Evolutionary conservation across 2,888 invertebrate species (phyloP).

Genomic region (Rhamphomyia laevipes): DNA sequence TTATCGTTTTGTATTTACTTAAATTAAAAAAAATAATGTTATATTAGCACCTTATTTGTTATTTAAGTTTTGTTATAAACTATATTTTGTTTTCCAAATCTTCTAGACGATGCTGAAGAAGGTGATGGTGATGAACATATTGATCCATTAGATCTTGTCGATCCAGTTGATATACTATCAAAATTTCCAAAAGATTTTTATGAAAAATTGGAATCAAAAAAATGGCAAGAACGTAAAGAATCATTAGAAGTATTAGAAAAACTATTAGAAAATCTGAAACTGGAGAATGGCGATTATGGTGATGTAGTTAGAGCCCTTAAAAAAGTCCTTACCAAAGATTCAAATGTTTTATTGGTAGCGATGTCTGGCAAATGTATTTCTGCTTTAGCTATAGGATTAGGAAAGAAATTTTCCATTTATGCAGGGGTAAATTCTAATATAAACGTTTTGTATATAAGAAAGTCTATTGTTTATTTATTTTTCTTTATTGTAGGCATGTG

Average conservation of each 20-base stretch:
- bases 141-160: conserved; percentile 83
- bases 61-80: too few relatives aligned
- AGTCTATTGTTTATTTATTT: background rate
- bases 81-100: background rate
- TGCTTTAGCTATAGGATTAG: conserved; percentile 71
- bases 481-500: conserved; percentile 42
- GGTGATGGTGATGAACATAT: conserved; percentile 44
- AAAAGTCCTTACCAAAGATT: conserved; percentile 86
- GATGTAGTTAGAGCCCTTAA: conserved; percentile 77
- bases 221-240: conserved; percentile 95
- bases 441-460: background rate
- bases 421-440: conserved; percentile 41
- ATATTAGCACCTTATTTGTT: too few relatives aligned
- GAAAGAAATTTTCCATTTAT: conserved; percentile 77
- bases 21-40: too few relatives aligned
- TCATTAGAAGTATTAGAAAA: conserved; percentile 72
- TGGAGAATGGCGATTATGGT: conserved; percentile 88
- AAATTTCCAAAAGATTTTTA: conserved; percentile 92
- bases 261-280: conserved; percentile 65
- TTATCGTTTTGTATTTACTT: too few relatives aligned
- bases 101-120: conserved; percentile 41
- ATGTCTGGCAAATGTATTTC: conserved; percentile 74
- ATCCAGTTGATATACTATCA: conserved; percentile 85
- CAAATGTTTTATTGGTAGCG: conserved; percentile 87
- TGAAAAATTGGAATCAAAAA: conserved; percentile 87